A percentile compares a stretch with the other conserved stretches of the same genome.
phyloP scores from a whole-genome alignment of 2,888 invertebrate genomes.

The Mimachlamys varia region DNA sequence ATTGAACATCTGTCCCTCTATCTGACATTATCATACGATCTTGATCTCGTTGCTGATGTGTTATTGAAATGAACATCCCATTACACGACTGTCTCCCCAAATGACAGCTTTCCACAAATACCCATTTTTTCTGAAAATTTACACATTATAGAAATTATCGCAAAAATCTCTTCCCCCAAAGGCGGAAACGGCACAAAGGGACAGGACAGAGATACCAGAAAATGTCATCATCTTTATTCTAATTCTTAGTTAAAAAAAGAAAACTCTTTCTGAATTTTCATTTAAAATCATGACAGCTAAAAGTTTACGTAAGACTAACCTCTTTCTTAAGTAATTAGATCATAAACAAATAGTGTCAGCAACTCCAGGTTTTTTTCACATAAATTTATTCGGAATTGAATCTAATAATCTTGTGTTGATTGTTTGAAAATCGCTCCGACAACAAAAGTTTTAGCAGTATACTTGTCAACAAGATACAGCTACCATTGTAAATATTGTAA shows the following conservation, averaged over 20 bases:
- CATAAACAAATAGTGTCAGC: neutral
- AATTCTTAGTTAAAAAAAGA: neutral
- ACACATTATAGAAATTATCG: neutral
- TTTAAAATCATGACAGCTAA: neutral
- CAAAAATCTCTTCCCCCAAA: neutral
- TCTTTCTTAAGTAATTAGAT: neutral
- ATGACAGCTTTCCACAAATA: neutral
- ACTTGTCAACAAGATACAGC: neutral
- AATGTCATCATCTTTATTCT: neutral
- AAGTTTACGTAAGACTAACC: neutral
- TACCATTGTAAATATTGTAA: neutral
- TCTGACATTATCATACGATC: neutral
- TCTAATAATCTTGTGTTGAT: neutral
- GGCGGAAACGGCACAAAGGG: neutral
- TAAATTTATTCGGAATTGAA: neutral
- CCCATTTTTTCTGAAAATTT: neutral
- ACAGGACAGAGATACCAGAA: neutral
- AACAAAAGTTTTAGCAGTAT: neutral
- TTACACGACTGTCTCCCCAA: neutral
- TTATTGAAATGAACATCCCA: constrained; percentile 21
- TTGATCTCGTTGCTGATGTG: neutral
- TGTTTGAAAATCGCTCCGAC: neutral
- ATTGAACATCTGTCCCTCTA: neutral
- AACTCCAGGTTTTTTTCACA: neutral
- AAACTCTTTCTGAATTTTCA: neutral